phyloP scores from a whole-genome alignment of 1,140 invertebrate genomes.

The Euura saliciscinereae region DNA sequence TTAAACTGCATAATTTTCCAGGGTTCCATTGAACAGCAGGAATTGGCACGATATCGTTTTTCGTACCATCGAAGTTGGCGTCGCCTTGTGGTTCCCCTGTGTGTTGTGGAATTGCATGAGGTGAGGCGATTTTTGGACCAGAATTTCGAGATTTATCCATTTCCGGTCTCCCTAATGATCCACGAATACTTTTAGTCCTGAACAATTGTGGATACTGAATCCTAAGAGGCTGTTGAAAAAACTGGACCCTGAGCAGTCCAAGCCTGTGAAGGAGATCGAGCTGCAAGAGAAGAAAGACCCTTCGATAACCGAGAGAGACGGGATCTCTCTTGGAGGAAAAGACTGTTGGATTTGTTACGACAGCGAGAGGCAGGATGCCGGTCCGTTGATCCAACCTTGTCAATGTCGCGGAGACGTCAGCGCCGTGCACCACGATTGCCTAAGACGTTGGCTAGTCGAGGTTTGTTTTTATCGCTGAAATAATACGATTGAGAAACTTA shows the following conservation, averaged over 20 bases:
- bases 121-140: constrained; percentile 37
- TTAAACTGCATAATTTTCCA: constrained; percentile 44
- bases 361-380: constrained; percentile 73
- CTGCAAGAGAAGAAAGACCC: constrained; percentile 53
- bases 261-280: constrained; percentile 60
- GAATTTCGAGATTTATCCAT: no score
- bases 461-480: constrained; percentile 47
- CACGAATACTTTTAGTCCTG: constrained; percentile 64
- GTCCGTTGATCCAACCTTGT: constrained; percentile 87
- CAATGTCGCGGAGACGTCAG: constrained; percentile 89
- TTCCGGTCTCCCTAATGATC: no score
- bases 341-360: constrained; percentile 97
- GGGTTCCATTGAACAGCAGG: constrained; percentile 84
- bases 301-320: constrained; percentile 41
- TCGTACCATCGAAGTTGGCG: constrained; percentile 90
- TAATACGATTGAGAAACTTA: no score
- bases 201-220: constrained; percentile 92
- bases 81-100: constrained; percentile 93
- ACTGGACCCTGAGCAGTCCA: constrained; percentile 58
- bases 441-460: constrained; percentile 87
- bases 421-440: constrained; percentile 89
- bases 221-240: constrained; percentile 82
- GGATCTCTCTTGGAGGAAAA: constrained; percentile 52
- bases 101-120: constrained; percentile 94
- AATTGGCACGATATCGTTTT: constrained; percentile 93